A percentile compares a stretch with the other conserved stretches of the same genome.
Evolutionary conservation across 2,113 vertebrate genomes (phyloP).

Genomic region (Gymnorhina tibicen): DNA sequence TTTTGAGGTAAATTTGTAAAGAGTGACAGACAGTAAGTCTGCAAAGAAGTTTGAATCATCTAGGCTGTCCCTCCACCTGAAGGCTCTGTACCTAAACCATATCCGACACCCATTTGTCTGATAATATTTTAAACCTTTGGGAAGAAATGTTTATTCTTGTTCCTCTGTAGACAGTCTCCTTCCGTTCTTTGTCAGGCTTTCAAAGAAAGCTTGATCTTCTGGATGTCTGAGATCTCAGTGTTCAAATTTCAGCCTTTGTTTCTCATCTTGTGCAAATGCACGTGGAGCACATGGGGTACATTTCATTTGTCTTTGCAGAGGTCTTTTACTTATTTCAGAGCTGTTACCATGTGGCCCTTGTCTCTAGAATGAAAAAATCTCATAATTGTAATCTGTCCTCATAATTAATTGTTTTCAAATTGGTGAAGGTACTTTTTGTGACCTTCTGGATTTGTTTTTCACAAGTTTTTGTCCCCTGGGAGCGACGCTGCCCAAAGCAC

Average conservation of each 20-base stretch:
- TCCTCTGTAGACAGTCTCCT: background rate
- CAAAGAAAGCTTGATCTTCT: background rate
- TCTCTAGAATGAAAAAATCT: background rate
- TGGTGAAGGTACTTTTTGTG: background rate
- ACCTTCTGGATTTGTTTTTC: background rate
- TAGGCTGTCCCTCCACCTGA: background rate
- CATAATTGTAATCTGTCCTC: background rate
- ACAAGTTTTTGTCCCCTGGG: background rate
- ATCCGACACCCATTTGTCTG: background rate
- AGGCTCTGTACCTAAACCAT: background rate
- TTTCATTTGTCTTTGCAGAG: background rate
- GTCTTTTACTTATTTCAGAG: background rate
- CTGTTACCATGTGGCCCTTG: background rate
- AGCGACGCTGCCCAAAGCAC: fast-evolving
- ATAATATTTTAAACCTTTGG: background rate
- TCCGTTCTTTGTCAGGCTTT: background rate
- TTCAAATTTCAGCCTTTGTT: background rate
- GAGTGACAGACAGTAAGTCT: background rate
- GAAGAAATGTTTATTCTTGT: background rate
- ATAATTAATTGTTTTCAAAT: background rate
- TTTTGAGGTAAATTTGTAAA: background rate
- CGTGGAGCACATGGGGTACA: background rate
- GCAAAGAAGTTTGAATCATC: background rate
- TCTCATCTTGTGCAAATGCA: background rate
- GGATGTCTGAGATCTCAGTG: background rate